Base-by-base conservation (phyloP, 2,113 vertebrate genomes). In the Saccopteryx leptura region DNA sequence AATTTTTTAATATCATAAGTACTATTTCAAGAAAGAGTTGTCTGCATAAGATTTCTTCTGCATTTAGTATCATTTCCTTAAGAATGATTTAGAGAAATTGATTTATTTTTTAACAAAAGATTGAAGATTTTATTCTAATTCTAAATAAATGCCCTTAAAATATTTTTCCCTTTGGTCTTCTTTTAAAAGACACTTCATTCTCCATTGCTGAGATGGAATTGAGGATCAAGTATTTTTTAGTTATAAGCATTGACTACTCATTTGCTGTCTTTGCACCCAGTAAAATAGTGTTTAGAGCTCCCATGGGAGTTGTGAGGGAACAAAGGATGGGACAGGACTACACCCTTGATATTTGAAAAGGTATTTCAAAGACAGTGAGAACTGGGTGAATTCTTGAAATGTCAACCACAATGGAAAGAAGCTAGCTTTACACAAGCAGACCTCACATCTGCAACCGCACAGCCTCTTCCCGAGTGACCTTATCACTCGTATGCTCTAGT, bases 181-280 rank as follows among this genome's bases (percentile, higher is more conserved):
- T 89, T 81, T 89, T 75, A 75, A 80, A 97, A 65, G 48, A 88
- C 18, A 23, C 50, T 92, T 92, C 24, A 14, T 81, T 90, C 66
- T 88, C 56, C 39, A 52, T 28, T 74, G 72, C 68, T 18, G 33
- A 95, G 74, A 93, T 82, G 0, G 3, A 95, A 76, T 48, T 86
- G 31, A 66, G 46, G 61, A 63, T 88, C 68, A 60, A 15, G 50
- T 52, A 82, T 23, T 72, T 90, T 91, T 95, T 91, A 82, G 74
- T 54, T 50, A 65, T 54, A 87, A 89, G 58, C 31, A 75, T 23
- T 83, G 69, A 92, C 50, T 89, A 56, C 74, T 78, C 58, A 71
- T 76, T 87, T 82, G 81, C 72, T 93, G 60, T 68, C 68, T 95
- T 68, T 65, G 66, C 65, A 88, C 72, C 46, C 74, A 68, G 58